phyloP scores from a whole-genome alignment of 1,140 invertebrate genomes.

The Aphaenogaster floridana region DNA sequence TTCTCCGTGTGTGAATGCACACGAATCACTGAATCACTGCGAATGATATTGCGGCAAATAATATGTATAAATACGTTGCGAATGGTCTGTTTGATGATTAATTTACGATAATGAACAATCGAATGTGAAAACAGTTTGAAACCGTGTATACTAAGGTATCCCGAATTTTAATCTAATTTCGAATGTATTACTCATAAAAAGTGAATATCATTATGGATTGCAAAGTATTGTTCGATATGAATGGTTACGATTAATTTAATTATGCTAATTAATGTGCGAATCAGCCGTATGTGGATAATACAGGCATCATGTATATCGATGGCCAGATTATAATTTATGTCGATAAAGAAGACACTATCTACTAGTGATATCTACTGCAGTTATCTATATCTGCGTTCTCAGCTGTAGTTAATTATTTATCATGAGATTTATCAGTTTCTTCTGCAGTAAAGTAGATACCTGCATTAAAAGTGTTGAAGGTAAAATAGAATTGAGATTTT shows the following conservation, averaged over 20 bases:
- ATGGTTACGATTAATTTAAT: neutral
- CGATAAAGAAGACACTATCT: constrained; percentile 27
- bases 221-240: neutral
- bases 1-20: too few relatives aligned
- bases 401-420: neutral
- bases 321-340: neutral
- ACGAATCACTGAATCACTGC: too few relatives aligned
- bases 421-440: neutral
- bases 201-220: neutral
- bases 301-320: neutral
- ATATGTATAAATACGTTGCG: neutral
- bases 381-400: neutral
- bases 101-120: neutral
- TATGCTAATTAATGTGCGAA: neutral
- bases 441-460: neutral
- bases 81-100: neutral
- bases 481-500: neutral
- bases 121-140: neutral
- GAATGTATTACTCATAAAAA: neutral
- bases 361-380: neutral
- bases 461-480: neutral
- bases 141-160: neutral
- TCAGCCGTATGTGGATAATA: neutral
- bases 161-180: neutral
- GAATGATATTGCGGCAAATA: neutral